These are phyloP conservation scores for Ophiothrix spiculata DNA, from an alignment of 35 echinoderm and acorn worm genomes.

Conservation along the genomic window DNA sequence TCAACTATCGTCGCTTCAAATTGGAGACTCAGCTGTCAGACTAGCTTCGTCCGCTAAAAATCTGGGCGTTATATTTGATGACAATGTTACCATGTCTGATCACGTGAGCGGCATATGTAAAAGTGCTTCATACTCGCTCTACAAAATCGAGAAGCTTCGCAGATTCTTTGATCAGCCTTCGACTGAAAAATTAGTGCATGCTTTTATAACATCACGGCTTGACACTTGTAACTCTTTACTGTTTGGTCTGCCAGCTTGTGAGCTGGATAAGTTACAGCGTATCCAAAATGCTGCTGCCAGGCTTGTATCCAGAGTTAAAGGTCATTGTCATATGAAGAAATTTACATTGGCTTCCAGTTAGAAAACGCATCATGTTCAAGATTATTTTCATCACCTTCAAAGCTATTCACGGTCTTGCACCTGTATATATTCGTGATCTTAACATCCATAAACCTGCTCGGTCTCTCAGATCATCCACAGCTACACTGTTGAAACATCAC, in stretches of 20 bases:
- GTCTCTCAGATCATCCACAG: neutral
- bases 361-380: constrained; percentile 27
- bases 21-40: no score
- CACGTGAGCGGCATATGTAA: no score
- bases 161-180: no score
- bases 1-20: no score
- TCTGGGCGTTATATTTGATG: no score
- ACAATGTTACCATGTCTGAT: no score
- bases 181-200: constrained; percentile 20
- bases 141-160: no score
- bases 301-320: constrained; percentile 12
- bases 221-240: constrained; percentile 31
- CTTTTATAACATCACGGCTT: constrained; percentile 1
- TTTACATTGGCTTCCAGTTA: constrained; percentile 42
- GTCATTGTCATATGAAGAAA: neutral
- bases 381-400: constrained; percentile 29
- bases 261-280: constrained; percentile 3
- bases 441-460: constrained; percentile 5
- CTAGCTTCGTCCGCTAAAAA: no score
- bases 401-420: constrained; percentile 18
- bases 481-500: neutral
- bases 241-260: constrained; percentile 18
- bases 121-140: no score
- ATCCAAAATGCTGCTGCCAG: constrained; percentile 39
- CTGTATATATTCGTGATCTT: constrained; percentile 23